phyloP scores from a whole-genome alignment of 2,888 invertebrate species.

The Lacanobia oleracea region DNA sequence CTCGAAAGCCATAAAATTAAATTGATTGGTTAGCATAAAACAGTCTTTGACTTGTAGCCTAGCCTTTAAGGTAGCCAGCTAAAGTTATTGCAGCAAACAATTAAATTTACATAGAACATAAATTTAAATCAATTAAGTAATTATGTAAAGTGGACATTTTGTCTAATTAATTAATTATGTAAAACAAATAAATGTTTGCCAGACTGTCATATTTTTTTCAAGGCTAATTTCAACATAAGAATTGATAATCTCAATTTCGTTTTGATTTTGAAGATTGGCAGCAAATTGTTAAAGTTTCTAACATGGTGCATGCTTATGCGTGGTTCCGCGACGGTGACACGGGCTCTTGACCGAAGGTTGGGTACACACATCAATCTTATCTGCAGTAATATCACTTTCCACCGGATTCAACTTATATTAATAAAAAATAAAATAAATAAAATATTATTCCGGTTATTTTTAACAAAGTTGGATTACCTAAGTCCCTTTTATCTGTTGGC shows the following conservation, averaged over 20 bases:
- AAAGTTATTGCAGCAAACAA: background rate
- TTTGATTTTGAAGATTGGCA: constrained; percentile 15
- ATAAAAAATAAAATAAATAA: too few relatives aligned
- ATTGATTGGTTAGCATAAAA: constrained; percentile 19
- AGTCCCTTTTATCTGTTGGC: background rate
- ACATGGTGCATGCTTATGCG: constrained; percentile 26
- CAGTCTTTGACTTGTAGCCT: background rate
- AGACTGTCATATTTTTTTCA: constrained; percentile 8
- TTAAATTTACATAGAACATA: background rate
- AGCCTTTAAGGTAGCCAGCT: background rate
- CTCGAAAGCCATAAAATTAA: background rate
- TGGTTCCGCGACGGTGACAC: constrained; percentile 52
- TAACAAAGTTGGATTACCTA: background rate
- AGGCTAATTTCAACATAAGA: constrained; percentile 13
- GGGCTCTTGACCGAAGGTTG: constrained; percentile 56
- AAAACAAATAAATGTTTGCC: constrained; percentile 1
- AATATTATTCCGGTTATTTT: background rate
- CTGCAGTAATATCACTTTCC: constrained; percentile 44
- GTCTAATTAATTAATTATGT: constrained; percentile 4
- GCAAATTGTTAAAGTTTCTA: constrained; percentile 33
- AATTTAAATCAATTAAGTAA: constrained; percentile 1
- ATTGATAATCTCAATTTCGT: background rate
- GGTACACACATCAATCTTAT: background rate
- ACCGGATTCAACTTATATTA: background rate
- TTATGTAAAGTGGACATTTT: constrained; percentile 15